Evolutionary conservation across 2,888 invertebrate genomes (phyloP), one percentile per base, ranked within the genome.

Genomic region (Apantesis nais): DNA sequence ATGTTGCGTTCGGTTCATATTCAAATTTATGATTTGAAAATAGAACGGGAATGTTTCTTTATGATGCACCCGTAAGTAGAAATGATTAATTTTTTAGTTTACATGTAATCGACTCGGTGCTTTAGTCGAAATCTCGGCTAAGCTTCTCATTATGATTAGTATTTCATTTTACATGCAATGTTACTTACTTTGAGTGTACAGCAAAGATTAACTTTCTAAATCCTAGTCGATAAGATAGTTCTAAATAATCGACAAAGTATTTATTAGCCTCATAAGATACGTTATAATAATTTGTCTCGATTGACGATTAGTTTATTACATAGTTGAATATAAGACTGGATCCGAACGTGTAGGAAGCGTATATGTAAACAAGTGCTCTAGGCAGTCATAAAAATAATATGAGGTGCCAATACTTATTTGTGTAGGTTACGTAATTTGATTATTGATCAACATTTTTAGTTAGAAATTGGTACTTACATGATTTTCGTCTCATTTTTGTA

Each of bases 1-100:
- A 85, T 88, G 88, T 83, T 83, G 83, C 84, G 80, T 85, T 86
- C 87, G 85, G 88, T 92, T 92, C 90, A 91, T 91, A 93, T 93
- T 93, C 91, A 92, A 92, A 93, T 92, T 89, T 88, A 83, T 87
- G 88, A 88, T 91, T 91, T 90, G 88, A 86, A 90, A 90, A 88
- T 88, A 87, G 87, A 88, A 86, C 83, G 79, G 75, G 80, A 83
- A 85, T 78, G 83, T 82, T 86, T 86, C 82, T 83, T 86, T 87
- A 86, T 85, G 83, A 79, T 77, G 78, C 74, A 66, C 69, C 70
- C 62, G 74, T 78, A 79, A 78, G 75, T 72, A 75, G 80, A 84
- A 78, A 82, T 83, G 83, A 80, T 82, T 81, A 79, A 82, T 82
- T 79, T 78, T 78, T 81, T 74, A 77, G 77, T 78, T 79, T 71